Evolutionary conservation across 35 echinoderm and acorn worm genomes (phyloP), one percentile per base, ranked within the genome.

Genomic region (Nesometra sesokonis): DNA sequence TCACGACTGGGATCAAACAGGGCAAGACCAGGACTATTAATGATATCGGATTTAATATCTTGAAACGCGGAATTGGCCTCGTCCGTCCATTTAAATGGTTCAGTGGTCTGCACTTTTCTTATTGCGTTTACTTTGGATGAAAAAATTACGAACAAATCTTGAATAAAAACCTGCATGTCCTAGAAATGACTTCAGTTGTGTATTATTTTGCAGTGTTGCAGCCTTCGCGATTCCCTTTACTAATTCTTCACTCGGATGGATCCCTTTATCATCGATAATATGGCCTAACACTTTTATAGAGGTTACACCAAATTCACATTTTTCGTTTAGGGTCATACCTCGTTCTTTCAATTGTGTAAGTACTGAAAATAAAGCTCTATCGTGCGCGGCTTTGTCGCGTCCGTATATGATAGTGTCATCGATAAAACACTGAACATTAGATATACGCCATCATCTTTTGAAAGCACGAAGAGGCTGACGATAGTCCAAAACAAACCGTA

Each of bases 391-490:
- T 37, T 86, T 67, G 57, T 33, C 37, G 17, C 52, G 17, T 77
- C 85, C 85, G 47, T 34, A 86, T 13, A 86, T 77, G 78, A 86
- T 67, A 32, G 76, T 86, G 33, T 52, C 84, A 46, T 84, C 82
- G 17, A 84, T 84, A 38, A 84, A 36, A 84, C 82, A 84, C 29
- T 38, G 38, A 5, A 84, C 82, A 11, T 38, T 38, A 29, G 34
- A 35, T n/a, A 84, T 38, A 11, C 82, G 39, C 33, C 86, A 91
- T 91, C 5, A 88, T 30, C 52, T 89, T 88, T 52, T 91, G 89
- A 36, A 94, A 94, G 4, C 46, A 86, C 5, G 86, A 67, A 29
- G 93, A 89, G 21, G 86, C 89, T 67, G 87, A 91, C n/a, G 93
- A 86, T 37, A 91, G 77, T 0, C 93, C 89, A 40, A 91, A 91